phyloP scores from a whole-genome alignment of 1,140 invertebrate species.

The Drosophila murphyi region DNA sequence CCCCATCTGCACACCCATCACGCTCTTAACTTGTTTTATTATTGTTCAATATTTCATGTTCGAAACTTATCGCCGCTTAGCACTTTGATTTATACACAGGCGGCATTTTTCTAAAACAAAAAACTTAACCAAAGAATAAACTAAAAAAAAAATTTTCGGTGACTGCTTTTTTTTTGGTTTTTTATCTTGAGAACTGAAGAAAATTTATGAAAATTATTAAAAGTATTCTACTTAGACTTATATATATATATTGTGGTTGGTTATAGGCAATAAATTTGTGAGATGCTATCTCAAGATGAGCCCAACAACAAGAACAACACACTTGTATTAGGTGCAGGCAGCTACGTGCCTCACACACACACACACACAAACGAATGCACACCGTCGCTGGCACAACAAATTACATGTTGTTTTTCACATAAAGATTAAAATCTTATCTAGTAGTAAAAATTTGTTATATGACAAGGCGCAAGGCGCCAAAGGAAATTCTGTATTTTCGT shows the following conservation, averaged over 20 bases:
- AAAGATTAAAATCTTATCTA: slow-evolving; percentile 82
- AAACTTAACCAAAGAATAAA: slow-evolving; percentile 41
- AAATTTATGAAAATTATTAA: slow-evolving; percentile 83
- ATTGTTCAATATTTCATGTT: slow-evolving; percentile 14
- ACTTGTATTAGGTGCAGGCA: slow-evolving; percentile 32
- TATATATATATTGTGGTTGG: slow-evolving; percentile 66
- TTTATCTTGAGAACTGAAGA: slow-evolving; percentile 22
- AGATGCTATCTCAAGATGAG: slow-evolving; percentile 82
- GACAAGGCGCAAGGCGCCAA: slow-evolving; percentile 75
- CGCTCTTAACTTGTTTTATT: slow-evolving; percentile 2
- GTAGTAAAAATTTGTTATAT: slow-evolving; percentile 80
- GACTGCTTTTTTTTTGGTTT: slow-evolving; percentile 31
- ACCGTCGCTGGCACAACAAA: slow-evolving; percentile 61
- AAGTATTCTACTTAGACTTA: slow-evolving; percentile 65
- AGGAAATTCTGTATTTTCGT: slow-evolving; percentile 50
- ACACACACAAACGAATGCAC: slow-evolving; percentile 12
- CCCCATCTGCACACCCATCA: neutral
- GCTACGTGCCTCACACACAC: slow-evolving; percentile 43
- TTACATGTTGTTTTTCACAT: slow-evolving; percentile 83
- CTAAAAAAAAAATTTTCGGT: neutral
- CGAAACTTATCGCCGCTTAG: slow-evolving; percentile 66
- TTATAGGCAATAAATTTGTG: slow-evolving; percentile 78
- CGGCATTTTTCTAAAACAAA: slow-evolving; percentile 62
- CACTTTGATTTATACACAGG: slow-evolving; percentile 75
- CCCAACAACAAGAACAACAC: slow-evolving; percentile 18